Evolutionary conservation across 2,797 vertebrate genomes (phyloP).

Genomic region (Allobates femoralis): DNA sequence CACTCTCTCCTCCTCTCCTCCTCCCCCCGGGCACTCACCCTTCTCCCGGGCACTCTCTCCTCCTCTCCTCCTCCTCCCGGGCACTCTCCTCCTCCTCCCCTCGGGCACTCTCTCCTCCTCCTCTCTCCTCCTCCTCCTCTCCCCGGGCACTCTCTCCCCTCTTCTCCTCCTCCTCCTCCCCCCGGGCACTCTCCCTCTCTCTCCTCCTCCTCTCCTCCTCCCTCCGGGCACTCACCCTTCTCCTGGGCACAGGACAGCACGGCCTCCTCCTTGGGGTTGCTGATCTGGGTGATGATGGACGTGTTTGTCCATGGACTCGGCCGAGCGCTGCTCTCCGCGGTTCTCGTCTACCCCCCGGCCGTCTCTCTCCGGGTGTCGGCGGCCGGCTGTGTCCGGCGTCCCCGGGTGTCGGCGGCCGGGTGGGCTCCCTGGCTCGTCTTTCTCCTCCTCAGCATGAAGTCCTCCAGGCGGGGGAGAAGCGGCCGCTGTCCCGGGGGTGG

Average conservation of each 20-base stretch:
- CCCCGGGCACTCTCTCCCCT: background rate
- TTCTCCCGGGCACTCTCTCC: too few relatives aligned
- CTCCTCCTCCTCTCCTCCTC: background rate
- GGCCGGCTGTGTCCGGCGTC: slow-evolving; percentile 65
- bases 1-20: too few relatives aligned
- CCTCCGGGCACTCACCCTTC: slow-evolving; percentile 75
- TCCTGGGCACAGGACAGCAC: slow-evolving; percentile 79
- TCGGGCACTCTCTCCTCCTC: background rate
- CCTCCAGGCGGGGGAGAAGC: slow-evolving; percentile 57
- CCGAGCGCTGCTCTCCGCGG: slow-evolving; percentile 12
- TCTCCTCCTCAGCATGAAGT: slow-evolving; percentile 57
- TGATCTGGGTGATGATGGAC: slow-evolving; percentile 99
- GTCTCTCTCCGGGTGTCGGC: slow-evolving; percentile 69
- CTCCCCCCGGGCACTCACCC: background rate
- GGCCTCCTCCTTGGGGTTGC: slow-evolving; percentile 99
- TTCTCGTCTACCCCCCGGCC: slow-evolving; percentile 63
- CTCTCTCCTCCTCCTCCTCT: background rate
- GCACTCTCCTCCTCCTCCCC: background rate
- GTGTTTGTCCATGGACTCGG: slow-evolving; percentile 95
- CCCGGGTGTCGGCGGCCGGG: slow-evolving; percentile 62
- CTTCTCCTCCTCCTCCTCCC: too few relatives aligned
- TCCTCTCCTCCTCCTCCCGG: background rate
- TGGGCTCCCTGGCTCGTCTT: slow-evolving; percentile 17
- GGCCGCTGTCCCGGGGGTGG: slow-evolving; percentile 1
- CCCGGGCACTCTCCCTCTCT: too few relatives aligned